phyloP scores from a whole-genome alignment of 2,113 vertebrate genomes.

The Menura novaehollandiae region DNA sequence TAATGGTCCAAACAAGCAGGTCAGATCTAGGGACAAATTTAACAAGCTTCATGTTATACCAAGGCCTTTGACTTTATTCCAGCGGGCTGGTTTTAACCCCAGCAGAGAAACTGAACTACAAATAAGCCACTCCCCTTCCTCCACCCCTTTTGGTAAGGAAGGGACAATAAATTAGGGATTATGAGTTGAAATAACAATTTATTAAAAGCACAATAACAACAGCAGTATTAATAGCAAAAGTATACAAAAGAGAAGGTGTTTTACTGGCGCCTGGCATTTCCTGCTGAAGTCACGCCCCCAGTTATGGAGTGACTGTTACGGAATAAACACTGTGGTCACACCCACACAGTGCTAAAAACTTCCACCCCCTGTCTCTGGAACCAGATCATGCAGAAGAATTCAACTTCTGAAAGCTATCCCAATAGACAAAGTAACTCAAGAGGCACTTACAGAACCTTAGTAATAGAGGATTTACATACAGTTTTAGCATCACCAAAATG shows the following conservation, averaged over 20 bases:
- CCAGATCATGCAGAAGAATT: neutral
- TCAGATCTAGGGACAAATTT: neutral
- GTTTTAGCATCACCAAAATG: neutral
- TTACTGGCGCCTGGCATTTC: fast-evolving
- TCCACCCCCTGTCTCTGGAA: neutral
- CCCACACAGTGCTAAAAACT: neutral
- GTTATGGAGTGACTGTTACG: neutral
- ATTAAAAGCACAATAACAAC: neutral
- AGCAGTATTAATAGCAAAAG: neutral
- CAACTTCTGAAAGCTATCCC: neutral
- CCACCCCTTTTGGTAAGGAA: neutral
- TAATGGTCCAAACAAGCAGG: neutral
- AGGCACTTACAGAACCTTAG: neutral
- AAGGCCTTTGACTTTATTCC: neutral
- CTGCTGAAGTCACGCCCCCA: neutral
- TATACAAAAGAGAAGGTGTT: neutral
- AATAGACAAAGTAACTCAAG: neutral
- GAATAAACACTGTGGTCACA: neutral
- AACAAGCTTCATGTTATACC: neutral
- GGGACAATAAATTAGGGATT: neutral
- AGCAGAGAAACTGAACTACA: neutral
- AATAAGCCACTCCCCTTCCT: neutral
- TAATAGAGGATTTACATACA: neutral
- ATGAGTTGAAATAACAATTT: neutral
- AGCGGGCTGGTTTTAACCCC: neutral